Conservation (phyloP, 2,888 invertebrate genomes). For the Teleiodes luculella region DNA sequence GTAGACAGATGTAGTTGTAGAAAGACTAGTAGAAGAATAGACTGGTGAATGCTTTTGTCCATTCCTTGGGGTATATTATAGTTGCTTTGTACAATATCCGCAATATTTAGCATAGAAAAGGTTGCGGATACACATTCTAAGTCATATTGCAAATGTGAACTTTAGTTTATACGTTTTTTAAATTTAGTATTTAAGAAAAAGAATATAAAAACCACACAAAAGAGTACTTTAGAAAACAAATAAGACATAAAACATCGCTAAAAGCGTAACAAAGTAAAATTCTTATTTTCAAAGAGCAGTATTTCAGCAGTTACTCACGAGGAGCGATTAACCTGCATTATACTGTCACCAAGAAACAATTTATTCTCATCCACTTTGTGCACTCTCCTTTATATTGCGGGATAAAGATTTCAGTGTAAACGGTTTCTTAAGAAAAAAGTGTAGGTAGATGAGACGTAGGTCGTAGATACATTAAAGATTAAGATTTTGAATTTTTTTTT, state of each 20-base stretch:
- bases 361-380: conserved; percentile 35
- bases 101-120: no score
- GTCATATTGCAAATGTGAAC: no score
- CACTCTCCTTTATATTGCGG: conserved; percentile 12
- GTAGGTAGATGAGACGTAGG: not conserved
- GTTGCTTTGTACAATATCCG: no score
- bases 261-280: conserved; percentile 24
- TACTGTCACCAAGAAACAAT: conserved; percentile 33
- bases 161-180: no score
- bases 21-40: no score
- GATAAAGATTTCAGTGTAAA: conserved; percentile 16
- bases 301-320: conserved; percentile 56
- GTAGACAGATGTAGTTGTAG: no score
- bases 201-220: not conserved
- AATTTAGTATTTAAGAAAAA: no score
- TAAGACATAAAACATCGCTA: not conserved
- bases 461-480: no score
- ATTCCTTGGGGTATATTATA: no score
- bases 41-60: no score
- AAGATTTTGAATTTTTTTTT: no score
- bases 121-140: no score
- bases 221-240: not conserved
- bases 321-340: conserved; percentile 54
- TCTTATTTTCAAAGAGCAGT: conserved; percentile 28
- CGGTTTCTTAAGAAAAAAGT: not conserved